Percentiles rank a stretch among this genome's conserved stretches.
Evolutionary conservation across 2,113 vertebrate genomes (phyloP).

Genomic region (Pedionomus torquatus): DNA sequence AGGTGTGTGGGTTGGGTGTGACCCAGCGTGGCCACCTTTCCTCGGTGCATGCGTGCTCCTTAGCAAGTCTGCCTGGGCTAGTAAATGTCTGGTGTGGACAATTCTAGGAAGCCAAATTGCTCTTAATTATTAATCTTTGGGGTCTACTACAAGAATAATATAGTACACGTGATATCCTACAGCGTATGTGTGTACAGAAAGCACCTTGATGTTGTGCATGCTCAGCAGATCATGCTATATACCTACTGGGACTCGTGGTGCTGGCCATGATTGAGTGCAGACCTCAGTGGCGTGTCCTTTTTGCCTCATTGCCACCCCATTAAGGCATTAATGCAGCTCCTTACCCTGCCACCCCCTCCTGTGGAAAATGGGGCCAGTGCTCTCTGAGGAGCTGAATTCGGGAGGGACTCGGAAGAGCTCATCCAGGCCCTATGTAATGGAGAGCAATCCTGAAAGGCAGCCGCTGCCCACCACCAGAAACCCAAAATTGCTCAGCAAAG

Average conservation of each 20-base stretch:
- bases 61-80: background rate
- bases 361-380: background rate
- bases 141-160: background rate
- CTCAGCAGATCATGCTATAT: rapidly evolving
- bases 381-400: background rate
- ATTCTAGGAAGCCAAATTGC: background rate
- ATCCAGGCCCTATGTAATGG: no score
- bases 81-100: background rate
- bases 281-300: rapidly evolving
- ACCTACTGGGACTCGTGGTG: background rate
- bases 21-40: background rate
- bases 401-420: background rate
- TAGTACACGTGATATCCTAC: background rate
- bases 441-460: background rate
- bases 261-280: background rate
- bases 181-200: background rate
- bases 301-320: background rate
- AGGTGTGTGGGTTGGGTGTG: background rate
- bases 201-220: background rate
- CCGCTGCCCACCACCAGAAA: background rate
- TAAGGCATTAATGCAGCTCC: background rate
- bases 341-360: rapidly evolving
- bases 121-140: background rate
- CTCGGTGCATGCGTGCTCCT: background rate
- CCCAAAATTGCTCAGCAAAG: background rate